Base-by-base conservation (phyloP, 2,113 vertebrate genomes). In the Saccopteryx bilineata region DNA sequence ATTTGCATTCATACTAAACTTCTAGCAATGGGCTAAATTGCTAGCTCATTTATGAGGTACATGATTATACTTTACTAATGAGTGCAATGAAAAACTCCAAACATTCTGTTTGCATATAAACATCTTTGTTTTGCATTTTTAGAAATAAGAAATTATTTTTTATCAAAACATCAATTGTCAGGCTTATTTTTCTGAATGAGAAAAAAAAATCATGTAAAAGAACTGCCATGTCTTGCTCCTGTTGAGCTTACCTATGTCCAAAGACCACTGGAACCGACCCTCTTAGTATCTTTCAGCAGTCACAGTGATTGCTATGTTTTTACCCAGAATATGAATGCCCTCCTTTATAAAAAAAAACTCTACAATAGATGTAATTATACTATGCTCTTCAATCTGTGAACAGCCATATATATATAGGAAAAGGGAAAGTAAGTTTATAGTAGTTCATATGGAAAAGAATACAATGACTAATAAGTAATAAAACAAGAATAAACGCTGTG, bases 71-170 rank as follows among this genome's bases (percentile, higher is more conserved):
- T 87, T 81, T 93, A 66, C 23, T 88, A 79, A 79, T 56, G 46
- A 90, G 21, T 50, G 3, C 1, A 58, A 14, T 86, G 50, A 93
- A 88, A 63, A 87, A 46, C 8, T 63, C 11, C 24, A 85, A 69
- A 68, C 23, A 82, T 18, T 93, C 60, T 74, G 54, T 87, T 89
- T 92, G 52, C 28, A 7, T 71, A 52, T 95, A 68, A 93, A 39
- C 15, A 28, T 54, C n/a, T 72, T 33, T 92, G 12, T 58, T 86
- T 88, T 78, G 15, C 24, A 78, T 69, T 92, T 95, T 92, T 61
- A 82, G 71, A 96, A 96, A 83, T 61, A 79, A 12, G 21, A 96
- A 92, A 81, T 63, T 66, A 48, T 83, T 84, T 95, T 96, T 82
- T n/a, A 87, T 81, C 63, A n/a, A 23, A 66, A 63, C 54, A 46